Base-by-base conservation (phyloP, 2,888 invertebrate species). In the Arrhopalites spinosus region DNA sequence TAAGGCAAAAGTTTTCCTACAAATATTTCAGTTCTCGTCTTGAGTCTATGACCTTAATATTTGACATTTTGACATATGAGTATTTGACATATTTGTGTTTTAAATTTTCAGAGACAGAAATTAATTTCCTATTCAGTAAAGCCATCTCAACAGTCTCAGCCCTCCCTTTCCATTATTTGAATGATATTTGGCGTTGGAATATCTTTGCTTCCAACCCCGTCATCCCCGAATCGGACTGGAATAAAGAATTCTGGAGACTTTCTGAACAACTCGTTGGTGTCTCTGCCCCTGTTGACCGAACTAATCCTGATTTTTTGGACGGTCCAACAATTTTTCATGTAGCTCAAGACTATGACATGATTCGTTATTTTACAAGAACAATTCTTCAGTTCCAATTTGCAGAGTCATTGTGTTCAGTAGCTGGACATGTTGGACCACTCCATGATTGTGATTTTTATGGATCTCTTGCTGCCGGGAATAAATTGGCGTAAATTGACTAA, bases 371-470 rank as follows among this genome's bases (percentile, higher is more conserved):
- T 81, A 85, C 86, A 2, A 84, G 86, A 68, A 85, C 85, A 74
- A 84, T 88, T 36, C 83, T 87, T 29, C 87, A 87, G 84, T 88
- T 87, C 84, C 87, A 87, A 82, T 87, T 87, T 81, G 86, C 86
- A 77, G 84, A 87, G 79, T 84, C 86, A 0, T 83, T 88, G 61
- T 87, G 87, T 83, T 78, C 83, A 13, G 85, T 84, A 2, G 85
- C 87, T 2, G 85, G 85, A 25, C 85, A 86, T 70, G 17, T 15
- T 0, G 81, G 81, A 11, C 80, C 81, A 47, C 76, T 83, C 20
- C 73, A 79, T 73, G 83, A 84, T 59, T 87, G 87, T 81, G 87
- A 87, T 80, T 86, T 87, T 74, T 86, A 86, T 79, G 81, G 84
- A 29, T 86, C 86, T n/a, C 84, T 83, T 61, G 84, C 83, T 66